Evolutionary conservation across 37 sponge, comb jelly and placozoan species (phyloP), one percentile per base, ranked within the genome.

Genomic region (Geodia barretti): DNA sequence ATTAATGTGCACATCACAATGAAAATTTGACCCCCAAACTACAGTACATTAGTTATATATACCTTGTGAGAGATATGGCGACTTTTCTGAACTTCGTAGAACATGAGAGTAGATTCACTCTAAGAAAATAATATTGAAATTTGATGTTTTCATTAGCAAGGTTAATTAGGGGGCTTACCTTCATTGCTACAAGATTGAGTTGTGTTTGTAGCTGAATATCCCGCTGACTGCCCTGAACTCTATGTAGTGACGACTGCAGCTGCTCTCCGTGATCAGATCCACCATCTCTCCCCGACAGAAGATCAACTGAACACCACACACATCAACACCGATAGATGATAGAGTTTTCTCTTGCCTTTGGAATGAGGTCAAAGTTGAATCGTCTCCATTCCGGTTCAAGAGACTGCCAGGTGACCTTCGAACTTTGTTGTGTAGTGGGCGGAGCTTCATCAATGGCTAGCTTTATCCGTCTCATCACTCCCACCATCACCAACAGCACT

Each of bases 261-360:
- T 77, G 23, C 90, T 92, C 62, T 79, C 34, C 19, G 86, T 82
- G 0, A 97, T 83, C 19, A 89, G 2, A 26, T 97, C 88, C 29
- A 97, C 95, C 88, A 96, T 42, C 5, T 74, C 60, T 14, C 93
- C 97, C 41, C 91, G 72, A 66, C 85, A 79, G 54, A 68, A 84
- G 31, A 94, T 58, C 28, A 91, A 9, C 95, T 94, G 62, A 25
- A 76, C n/a, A n/a, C n/a, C n/a, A n/a, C n/a, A n/a, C n/a, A n/a
- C n/a, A n/a, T n/a, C n/a, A n/a, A n/a, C n/a, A n/a, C n/a, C n/a
- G n/a, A n/a, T n/a, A n/a, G n/a, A n/a, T n/a, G n/a, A n/a, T n/a
- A n/a, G n/a, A n/a, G n/a, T n/a, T n/a, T n/a, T n/a, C n/a, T n/a
- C 81, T 35, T 72, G 89, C 96, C 87, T 92, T 95, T 11, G 96